Evolutionary conservation across 2,797 vertebrate species (phyloP).

Genomic region (Sebastes alutus): DNA sequence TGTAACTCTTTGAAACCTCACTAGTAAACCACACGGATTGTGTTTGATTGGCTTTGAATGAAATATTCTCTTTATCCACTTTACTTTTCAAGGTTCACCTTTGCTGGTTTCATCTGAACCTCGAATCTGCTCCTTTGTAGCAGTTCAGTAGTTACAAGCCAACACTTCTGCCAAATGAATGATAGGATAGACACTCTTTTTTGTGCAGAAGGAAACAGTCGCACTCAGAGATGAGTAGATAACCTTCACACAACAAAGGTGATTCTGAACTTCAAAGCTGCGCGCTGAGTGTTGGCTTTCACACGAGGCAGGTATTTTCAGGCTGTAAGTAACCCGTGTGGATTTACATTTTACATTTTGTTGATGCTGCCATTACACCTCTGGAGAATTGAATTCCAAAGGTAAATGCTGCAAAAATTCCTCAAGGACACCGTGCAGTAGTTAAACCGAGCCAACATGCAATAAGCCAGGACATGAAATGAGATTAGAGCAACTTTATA

Average conservation of each 20-base stretch:
- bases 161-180: conserved; percentile 9
- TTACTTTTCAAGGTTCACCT: conserved; percentile 25
- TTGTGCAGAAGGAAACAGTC: neutral
- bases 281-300: neutral
- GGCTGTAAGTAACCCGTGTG: neutral
- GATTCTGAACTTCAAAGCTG: conserved; percentile 37
- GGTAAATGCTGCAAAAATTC: neutral
- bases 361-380: neutral
- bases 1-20: neutral
- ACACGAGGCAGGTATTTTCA: conserved; percentile 1
- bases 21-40: neutral
- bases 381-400: neutral
- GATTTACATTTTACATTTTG: conserved; percentile 9
- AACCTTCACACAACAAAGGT: conserved; percentile 50
- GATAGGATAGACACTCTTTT: neutral
- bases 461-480: conserved; percentile 17
- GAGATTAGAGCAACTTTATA: conserved; percentile 39
- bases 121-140: conserved; percentile 3
- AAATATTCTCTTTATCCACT: conserved; percentile 13
- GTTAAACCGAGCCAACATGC: conserved; percentile 1
- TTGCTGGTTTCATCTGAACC: conserved; percentile 27
- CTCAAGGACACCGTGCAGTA: conserved; percentile 25
- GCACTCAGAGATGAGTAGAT: conserved; percentile 20
- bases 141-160: conserved; percentile 4
- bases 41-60: neutral